Base-by-base conservation (phyloP, 2,797 vertebrate species). In the Malacoctenus gilli region DNA sequence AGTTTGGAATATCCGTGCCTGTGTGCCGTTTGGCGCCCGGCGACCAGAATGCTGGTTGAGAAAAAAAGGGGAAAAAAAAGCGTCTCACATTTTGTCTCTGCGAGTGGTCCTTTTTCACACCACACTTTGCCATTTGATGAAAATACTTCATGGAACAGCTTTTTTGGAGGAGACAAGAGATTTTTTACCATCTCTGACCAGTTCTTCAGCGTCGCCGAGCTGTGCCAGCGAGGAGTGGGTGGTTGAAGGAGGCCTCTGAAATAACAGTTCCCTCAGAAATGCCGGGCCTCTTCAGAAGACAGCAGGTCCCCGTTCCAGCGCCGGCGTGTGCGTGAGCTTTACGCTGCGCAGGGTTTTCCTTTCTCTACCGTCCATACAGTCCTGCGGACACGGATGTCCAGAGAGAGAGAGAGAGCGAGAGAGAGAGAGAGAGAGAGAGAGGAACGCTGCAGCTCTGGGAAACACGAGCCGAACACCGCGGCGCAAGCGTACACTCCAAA, bases 391-490 rank as follows among this genome's bases (percentile, higher is more conserved):
- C 36, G 36, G 57, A 40, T 9, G 8, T 60, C 40, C 12, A 36
- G 46, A 34, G 40, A 56, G 25, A 65, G 39, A 46, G n/a, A n/a
- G n/a, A n/a, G n/a, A n/a, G n/a, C n/a, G n/a, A n/a, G n/a, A n/a
- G n/a, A n/a, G n/a, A n/a, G n/a, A n/a, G n/a, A n/a, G n/a, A n/a
- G n/a, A n/a, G n/a, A 36, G 46, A 34, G 40, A 56, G 25, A 65
- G 39, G 41, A 57, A 39, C 18, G 42, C 44, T 7, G 31, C 55
- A 42, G 42, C 25, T 32, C 25, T 6, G 5, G 20, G 19, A 25
- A 16, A 43, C n/a, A 52, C 25, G 62, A 47, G 48, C 18, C 82
- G 28, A 60, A 16, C 39, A 30, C n/a, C 21, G n/a, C 41, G 1
- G 18, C 15, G 20, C 20, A 1, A 44, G 46, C 35, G 59, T 49